phyloP scores from a whole-genome alignment of 2,797 vertebrate species.

The Lacerta viridis region DNA sequence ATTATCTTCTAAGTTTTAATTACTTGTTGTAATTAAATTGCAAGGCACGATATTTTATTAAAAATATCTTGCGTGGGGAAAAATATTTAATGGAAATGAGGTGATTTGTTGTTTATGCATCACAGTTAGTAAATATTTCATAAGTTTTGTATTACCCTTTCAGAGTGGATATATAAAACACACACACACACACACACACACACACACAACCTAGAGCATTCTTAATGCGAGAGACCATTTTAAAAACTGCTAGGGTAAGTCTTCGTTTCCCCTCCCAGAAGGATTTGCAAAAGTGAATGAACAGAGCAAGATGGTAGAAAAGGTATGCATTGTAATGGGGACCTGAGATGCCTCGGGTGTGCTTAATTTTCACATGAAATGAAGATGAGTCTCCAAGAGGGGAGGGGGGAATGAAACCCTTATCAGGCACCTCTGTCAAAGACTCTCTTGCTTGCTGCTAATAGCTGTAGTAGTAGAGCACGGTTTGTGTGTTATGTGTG shows the following conservation, averaged over 20 bases:
- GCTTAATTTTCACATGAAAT: slow-evolving; percentile 50
- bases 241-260: slow-evolving; percentile 68
- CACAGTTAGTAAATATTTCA: slow-evolving; percentile 86
- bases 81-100: slow-evolving; percentile 85
- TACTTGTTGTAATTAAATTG: slow-evolving; percentile 93
- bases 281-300: slow-evolving; percentile 63
- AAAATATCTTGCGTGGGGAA: slow-evolving; percentile 78
- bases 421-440: slow-evolving; percentile 43
- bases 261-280: slow-evolving; percentile 55
- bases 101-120: slow-evolving; percentile 85
- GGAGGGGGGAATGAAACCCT: slow-evolving; percentile 18
- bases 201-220: slow-evolving; percentile 65
- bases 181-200: background rate
- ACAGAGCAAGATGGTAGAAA: slow-evolving; percentile 54
- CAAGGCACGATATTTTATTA: slow-evolving; percentile 89
- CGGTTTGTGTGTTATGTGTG: slow-evolving; percentile 26
- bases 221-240: slow-evolving; percentile 77
- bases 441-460: slow-evolving; percentile 41
- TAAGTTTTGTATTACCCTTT: slow-evolving; percentile 85
- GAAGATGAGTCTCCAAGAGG: slow-evolving; percentile 46
- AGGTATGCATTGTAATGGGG: slow-evolving; percentile 30
- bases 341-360: background rate
- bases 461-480: slow-evolving; percentile 52
- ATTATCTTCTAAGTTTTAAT: slow-evolving; percentile 98
- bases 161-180: slow-evolving; percentile 76